Evolutionary conservation across 2,113 vertebrate genomes (phyloP).

Genomic region (Ceuthmochares aereus): DNA sequence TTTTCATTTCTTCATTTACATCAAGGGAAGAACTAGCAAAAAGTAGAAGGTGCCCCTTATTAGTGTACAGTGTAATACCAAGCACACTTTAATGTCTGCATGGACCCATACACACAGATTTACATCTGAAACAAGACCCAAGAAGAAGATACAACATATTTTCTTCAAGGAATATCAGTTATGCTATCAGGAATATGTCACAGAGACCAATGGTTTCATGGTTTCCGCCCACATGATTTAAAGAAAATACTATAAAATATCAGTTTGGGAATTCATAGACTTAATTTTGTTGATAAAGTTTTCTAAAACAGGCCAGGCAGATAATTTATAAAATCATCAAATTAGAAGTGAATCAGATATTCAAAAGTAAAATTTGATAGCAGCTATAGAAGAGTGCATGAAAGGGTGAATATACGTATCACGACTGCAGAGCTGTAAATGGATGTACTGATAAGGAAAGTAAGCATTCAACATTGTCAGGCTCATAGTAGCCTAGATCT

Average conservation of each 20-base stretch:
- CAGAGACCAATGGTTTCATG: background rate
- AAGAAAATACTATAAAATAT: background rate
- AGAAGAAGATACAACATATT: background rate
- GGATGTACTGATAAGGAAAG: background rate
- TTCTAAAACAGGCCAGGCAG: background rate
- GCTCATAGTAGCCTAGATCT: background rate
- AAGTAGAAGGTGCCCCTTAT: background rate
- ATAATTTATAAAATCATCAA: background rate
- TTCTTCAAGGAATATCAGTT: background rate
- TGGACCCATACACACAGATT: background rate
- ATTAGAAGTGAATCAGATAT: background rate
- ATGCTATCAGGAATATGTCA: background rate
- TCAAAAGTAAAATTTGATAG: background rate
- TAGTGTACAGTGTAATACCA: background rate
- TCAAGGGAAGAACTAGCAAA: background rate
- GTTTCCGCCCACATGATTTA: background rate
- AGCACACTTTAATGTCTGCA: background rate
- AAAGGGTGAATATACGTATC: accelerated
- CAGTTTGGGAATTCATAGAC: background rate
- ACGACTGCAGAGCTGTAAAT: background rate
- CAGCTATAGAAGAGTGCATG: background rate
- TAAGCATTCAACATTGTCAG: background rate
- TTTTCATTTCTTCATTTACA: background rate
- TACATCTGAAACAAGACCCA: background rate
- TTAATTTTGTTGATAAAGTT: background rate